phyloP scores from a whole-genome alignment of 2,797 vertebrate genomes.

The Channa striata region DNA sequence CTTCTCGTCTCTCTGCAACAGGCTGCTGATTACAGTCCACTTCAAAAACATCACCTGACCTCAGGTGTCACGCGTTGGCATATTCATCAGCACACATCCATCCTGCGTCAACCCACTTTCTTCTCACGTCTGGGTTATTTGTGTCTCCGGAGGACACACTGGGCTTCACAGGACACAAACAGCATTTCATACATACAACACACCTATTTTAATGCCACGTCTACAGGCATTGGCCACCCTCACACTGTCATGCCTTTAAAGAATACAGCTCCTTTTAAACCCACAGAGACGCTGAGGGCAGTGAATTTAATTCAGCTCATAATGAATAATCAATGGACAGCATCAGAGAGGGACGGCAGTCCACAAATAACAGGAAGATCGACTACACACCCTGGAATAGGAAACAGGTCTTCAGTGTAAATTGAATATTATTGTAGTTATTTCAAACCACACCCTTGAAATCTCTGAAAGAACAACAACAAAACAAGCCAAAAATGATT shows the following conservation, averaged over 20 bases:
- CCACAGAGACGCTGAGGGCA: background rate
- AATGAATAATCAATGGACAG: background rate
- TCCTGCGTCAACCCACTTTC: background rate
- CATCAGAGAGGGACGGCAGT: conserved; percentile 1
- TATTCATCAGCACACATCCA: conserved; percentile 13
- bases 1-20: conserved; percentile 15
- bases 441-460: background rate
- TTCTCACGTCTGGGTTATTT: background rate
- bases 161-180: conserved; percentile 45
- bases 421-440: background rate
- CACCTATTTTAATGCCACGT: background rate
- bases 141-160: conserved; percentile 39
- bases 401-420: background rate
- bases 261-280: conserved; percentile 1
- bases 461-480: conserved; percentile 6
- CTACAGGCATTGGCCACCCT: background rate
- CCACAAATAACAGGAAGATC: background rate
- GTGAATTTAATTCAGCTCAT: background rate
- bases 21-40: conserved; percentile 26
- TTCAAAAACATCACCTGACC: conserved; percentile 29
- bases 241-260: background rate
- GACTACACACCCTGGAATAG: background rate
- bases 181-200: conserved; percentile 50
- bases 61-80: conserved; percentile 26
- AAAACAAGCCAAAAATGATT: background rate